Evolutionary conservation across 1,140 invertebrate genomes (phyloP), one percentile per base, ranked within the genome.

Genomic region (Carcinoscorpius rotundicauda): DNA sequence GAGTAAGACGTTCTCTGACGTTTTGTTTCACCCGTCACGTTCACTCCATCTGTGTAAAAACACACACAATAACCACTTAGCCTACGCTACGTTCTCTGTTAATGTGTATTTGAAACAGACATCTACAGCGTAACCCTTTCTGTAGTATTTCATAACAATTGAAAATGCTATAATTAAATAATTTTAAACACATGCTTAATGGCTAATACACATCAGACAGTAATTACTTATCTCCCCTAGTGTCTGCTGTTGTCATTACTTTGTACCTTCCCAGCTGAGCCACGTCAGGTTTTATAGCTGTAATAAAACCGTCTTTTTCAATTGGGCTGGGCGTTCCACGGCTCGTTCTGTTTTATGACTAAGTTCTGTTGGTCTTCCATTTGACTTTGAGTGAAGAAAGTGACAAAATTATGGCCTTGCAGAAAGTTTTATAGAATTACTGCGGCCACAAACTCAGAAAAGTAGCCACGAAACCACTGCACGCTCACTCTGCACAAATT

Each of bases 1-100:
- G 93, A 97, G 82, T 97, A 97, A 60, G 93, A 95, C 59, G 93
- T 97, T 76, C 93, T 83, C 76, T 95, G 92, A 73, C 93, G 83
- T 78, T 97, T 97, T 60, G 91, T 94, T 77, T 97, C 93, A 11
- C 90, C 92, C 76, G 93, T 93, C 62, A 92, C 92, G 77, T 93
- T 93, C 70, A 93, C 91, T 73, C 90, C 93, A 84, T 89, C 91
- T 93, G 82, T 60, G 70, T 85, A 84, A 70, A 52, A 70, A 60
- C 66, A 68, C 64, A 58, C 53, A 64, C 71, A 63, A 68, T 8
- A 1, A 63, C 10, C 48, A 48, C 3, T 5, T 49, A 60, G 53
- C 6, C 6, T 9, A 62, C 57, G 51, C 8, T 52, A 52, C 29
- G 29, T 29, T n/a, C 49, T 51, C 59, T 5, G 52, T n/a, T 2